Conservation (phyloP, 2,797 vertebrate species). For the Pristis pectinata region DNA sequence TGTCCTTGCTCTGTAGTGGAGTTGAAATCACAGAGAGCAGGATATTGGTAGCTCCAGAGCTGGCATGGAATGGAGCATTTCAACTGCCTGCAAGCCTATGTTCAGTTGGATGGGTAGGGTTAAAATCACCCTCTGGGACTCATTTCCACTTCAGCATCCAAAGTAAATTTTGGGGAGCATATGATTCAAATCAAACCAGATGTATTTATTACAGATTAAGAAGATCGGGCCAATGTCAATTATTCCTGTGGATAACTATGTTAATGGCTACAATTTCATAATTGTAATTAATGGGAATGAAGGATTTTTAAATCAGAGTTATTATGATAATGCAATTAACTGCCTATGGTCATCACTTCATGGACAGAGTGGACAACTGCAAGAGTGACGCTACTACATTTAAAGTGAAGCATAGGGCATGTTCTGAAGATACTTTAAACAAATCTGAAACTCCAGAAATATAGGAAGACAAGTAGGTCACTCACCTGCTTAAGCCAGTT, state of each 20-base stretch:
- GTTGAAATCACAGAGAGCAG: background rate
- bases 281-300: background rate
- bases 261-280: background rate
- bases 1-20: background rate
- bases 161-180: no score
- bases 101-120: background rate
- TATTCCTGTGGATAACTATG: background rate
- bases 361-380: background rate
- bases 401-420: background rate
- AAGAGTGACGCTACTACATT: background rate
- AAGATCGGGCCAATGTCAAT: background rate
- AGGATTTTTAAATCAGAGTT: background rate
- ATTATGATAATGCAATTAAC: constrained; percentile 9
- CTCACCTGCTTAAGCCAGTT: background rate
- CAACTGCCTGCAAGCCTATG: no score
- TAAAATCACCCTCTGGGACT: background rate
- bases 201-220: background rate
- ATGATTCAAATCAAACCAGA: background rate
- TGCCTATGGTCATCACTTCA: background rate
- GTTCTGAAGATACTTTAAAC: background rate
- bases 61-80: background rate
- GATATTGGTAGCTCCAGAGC: no score
- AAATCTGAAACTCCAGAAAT: background rate
- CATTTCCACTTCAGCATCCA: background rate
- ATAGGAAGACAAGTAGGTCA: background rate